Evolutionary conservation across 2,113 vertebrate species (phyloP).

Genomic region (Eupsittula cactorum): DNA sequence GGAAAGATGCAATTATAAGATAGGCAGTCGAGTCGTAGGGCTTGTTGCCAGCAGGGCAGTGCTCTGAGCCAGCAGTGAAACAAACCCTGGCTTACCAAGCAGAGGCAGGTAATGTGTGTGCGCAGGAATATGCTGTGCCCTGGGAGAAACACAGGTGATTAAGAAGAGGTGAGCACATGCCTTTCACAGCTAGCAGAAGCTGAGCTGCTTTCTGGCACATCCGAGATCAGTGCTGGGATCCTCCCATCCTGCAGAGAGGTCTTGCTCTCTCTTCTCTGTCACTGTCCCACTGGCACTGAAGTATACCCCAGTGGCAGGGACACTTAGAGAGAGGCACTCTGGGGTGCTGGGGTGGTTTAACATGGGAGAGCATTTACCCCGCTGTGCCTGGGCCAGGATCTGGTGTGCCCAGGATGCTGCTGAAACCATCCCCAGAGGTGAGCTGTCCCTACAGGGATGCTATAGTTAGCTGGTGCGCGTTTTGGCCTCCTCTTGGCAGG

Average conservation of each 20-base stretch:
- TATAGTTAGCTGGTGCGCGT: not conserved
- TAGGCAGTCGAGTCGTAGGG: accelerated
- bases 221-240: not conserved
- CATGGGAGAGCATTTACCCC: not conserved
- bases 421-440: accelerated
- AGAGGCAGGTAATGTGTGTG: not conserved
- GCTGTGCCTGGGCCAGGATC: not conserved
- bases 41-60: not conserved
- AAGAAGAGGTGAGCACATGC: not conserved
- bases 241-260: accelerated
- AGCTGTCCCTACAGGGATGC: not conserved
- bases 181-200: not conserved
- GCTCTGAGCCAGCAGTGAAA: not conserved
- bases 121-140: not conserved
- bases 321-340: not conserved
- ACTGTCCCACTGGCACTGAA: not conserved
- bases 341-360: not conserved
- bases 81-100: not conserved
- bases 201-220: not conserved
- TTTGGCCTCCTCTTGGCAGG: not conserved
- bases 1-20: not conserved
- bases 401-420: not conserved
- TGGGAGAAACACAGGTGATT: not conserved
- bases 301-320: not conserved
- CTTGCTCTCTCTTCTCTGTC: not conserved